Evolutionary conservation across 23 tunicate genomes (phyloP).

Genomic region (Diplosoma virens): DNA sequence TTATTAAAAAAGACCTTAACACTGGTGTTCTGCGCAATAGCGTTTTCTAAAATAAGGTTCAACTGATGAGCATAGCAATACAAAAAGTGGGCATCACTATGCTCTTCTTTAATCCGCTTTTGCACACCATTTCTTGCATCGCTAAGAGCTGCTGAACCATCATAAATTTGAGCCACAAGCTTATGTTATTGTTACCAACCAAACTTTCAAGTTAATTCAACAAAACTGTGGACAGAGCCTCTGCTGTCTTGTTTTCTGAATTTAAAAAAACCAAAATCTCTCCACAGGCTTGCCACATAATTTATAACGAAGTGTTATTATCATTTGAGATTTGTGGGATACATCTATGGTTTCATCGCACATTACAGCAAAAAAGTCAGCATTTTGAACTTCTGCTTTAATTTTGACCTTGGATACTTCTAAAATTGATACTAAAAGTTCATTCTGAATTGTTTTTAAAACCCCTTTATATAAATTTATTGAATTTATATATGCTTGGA

Average conservation of each 20-base stretch:
- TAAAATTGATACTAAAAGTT: background rate
- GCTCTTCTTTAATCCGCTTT: background rate
- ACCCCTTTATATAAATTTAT: background rate
- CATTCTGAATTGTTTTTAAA: background rate
- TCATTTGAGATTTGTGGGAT: background rate
- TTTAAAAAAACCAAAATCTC: background rate
- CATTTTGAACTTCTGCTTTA: background rate
- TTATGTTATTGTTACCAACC: background rate
- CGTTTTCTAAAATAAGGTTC: background rate
- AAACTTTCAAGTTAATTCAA: background rate
- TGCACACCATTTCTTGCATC: background rate
- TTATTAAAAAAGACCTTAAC: background rate
- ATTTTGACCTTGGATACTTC: background rate
- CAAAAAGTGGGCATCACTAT: background rate
- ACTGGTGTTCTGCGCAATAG: background rate
- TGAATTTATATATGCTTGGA: background rate
- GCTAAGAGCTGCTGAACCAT: background rate
- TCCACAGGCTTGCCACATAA: background rate
- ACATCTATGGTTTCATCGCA: background rate
- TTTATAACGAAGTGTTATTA: background rate
- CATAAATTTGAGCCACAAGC: background rate
- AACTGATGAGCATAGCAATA: slow-evolving; percentile 3
- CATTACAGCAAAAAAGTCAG: background rate
- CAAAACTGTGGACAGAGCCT: background rate
- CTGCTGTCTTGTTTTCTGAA: background rate